phyloP scores from a whole-genome alignment of 2,888 invertebrate genomes.

The Mamestra brassicae region DNA sequence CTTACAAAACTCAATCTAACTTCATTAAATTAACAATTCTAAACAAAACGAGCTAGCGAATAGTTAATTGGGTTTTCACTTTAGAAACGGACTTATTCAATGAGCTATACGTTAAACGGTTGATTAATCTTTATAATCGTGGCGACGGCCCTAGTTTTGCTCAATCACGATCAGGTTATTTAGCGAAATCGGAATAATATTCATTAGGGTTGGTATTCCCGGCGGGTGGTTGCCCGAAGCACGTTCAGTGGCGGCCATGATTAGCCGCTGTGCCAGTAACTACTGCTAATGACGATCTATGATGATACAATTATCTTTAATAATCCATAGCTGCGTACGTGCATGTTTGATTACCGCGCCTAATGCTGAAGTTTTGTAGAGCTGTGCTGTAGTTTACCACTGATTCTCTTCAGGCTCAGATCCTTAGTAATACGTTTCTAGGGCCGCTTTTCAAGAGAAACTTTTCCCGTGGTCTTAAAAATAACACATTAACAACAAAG shows the following conservation, averaged over 20 bases:
- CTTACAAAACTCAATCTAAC: constrained; percentile 57
- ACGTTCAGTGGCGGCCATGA: constrained; percentile 56
- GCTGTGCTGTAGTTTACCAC: neutral
- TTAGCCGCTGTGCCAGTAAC: constrained; percentile 56
- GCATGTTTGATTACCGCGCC: constrained; percentile 29
- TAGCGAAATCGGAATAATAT: constrained; percentile 58
- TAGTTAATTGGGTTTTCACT: constrained; percentile 53
- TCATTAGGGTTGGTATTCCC: constrained; percentile 53
- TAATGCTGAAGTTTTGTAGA: constrained; percentile 2
- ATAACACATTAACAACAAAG: neutral
- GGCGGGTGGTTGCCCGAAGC: constrained; percentile 49
- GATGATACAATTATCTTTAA: constrained; percentile 58
- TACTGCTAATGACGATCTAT: constrained; percentile 59
- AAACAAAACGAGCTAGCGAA: constrained; percentile 52
- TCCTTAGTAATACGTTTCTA: neutral
- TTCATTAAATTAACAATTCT: constrained; percentile 60
- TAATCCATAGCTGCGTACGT: constrained; percentile 38
- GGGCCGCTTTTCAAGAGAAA: neutral
- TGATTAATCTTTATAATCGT: constrained; percentile 45
- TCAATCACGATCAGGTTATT: constrained; percentile 53
- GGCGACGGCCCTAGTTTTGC: constrained; percentile 31
- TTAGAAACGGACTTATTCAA: constrained; percentile 48
- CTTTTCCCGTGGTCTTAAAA: neutral
- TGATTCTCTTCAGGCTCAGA: neutral
- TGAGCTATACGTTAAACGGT: constrained; percentile 44